Evolutionary conservation across 2,888 invertebrate genomes (phyloP), one percentile per base, ranked within the genome.

Genomic region (Tenthredo mesomela): DNA sequence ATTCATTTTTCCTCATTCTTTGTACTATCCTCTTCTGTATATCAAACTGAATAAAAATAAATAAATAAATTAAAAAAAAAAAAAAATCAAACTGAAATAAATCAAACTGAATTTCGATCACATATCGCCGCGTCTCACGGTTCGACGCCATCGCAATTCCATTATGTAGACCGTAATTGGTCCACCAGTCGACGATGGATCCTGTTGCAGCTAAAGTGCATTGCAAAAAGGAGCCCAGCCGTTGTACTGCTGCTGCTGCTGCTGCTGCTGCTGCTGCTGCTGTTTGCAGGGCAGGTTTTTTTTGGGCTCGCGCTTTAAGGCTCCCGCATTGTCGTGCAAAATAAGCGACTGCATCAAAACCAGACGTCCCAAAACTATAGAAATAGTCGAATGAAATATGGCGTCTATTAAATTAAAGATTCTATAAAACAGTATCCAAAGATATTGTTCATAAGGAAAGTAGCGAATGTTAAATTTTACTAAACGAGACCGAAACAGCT

Each of bases 151-250:
- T 43, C 73, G n/a, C n/a, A 43, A 21, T 73, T 73, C 43, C 73
- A 73, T 73, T 73, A 40, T 43, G 73, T 25, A 15, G 43, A 43
- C 40, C 73, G 40, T 73, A 73, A 73, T 73, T 73, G 73, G 73
- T 73, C 73, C 33, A 70, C 70, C 10, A 70, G 40, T 73, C 43
- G 40, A 43, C 43, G 65, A 25, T 10, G 33, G 29, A 67, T 67
- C 67, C 67, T 67, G 67, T 67, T 33, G 67, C 33, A 67, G 67
- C 33, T n/a, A 18, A 67, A 67, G 67, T 67, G 67, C 33, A 67
- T 67, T 25, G 2, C 67, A 67, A 67, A 67, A 67, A 67, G 67
- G 67, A 67, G 67, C 67, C 33, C 67, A 67, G 67, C 29, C 61
- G 25, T 29, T 67, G 67, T 18, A 61, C 29, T 67, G 67, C 6